phyloP scores from a whole-genome alignment of 2,888 invertebrate species.

The Pristionchus japonicus region DNA sequence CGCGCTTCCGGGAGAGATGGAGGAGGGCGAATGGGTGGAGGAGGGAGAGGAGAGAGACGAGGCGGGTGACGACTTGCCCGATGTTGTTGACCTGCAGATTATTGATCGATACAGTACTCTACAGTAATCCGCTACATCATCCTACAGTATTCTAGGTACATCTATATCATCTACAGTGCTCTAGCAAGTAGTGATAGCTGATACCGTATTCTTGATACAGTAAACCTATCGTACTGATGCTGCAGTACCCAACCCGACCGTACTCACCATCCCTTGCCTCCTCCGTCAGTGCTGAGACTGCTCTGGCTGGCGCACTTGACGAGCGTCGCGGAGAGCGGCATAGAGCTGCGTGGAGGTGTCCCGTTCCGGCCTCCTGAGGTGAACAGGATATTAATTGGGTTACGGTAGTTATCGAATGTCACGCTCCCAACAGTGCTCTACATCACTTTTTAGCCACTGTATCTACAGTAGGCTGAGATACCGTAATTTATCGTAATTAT shows the following conservation, averaged over 20 bases:
- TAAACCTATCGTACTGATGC: not conserved
- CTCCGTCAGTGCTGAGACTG: constrained; percentile 19
- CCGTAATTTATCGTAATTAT: not conserved
- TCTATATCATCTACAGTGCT: no score
- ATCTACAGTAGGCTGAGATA: not conserved
- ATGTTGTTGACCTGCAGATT: constrained; percentile 12
- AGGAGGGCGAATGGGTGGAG: constrained; percentile 43
- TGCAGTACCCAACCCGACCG: not conserved
- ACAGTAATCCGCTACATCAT: no score
- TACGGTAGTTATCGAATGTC: not conserved
- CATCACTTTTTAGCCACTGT: not conserved
- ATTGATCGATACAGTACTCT: not conserved
- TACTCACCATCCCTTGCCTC: constrained; percentile 41
- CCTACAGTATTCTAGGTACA: no score
- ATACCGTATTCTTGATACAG: not conserved
- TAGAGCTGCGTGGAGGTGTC: not conserved
- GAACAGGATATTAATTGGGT: not conserved
- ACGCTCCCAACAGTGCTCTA: not conserved
- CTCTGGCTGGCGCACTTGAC: constrained; percentile 22
- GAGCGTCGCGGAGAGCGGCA: constrained; percentile 10
- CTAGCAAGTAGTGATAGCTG: no score
- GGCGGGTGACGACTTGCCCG: constrained; percentile 16
- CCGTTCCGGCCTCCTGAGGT: constrained; percentile 40
- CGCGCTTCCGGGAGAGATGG: constrained; percentile 24
- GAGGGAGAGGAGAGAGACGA: constrained; percentile 36